A percentile compares a stretch with the other conserved stretches of the same genome.
Conservation (phyloP, 2,797 vertebrate species). For the Lutjanus argentimaculatus region DNA sequence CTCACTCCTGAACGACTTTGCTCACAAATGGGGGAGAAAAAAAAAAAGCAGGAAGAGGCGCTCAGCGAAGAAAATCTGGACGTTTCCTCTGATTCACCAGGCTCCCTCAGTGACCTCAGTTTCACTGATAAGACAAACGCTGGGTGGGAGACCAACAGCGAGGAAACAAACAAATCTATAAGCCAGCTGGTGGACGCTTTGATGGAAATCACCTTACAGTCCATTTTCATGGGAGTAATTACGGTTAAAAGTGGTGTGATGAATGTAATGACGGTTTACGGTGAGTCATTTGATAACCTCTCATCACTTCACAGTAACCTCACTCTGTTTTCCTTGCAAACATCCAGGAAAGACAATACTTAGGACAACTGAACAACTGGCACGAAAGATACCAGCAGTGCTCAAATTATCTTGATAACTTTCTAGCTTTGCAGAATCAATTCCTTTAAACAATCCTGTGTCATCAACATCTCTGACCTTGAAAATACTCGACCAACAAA, state of each 20-base stretch:
- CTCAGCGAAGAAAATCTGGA: not conserved
- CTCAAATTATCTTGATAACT: too few species aligned
- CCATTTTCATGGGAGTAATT: not conserved
- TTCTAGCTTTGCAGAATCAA: too few species aligned
- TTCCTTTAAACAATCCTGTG: too few species aligned
- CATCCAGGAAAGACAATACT: not conserved
- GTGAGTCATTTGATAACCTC: not conserved
- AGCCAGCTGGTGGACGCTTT: not conserved
- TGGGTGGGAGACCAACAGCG: not conserved
- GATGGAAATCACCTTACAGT: not conserved
- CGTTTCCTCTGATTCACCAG: constrained; percentile 45
- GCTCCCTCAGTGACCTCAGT: constrained; percentile 23
- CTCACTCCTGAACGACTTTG: not conserved
- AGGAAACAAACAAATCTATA: not conserved
- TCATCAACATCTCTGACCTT: too few species aligned
- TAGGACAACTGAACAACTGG: too few species aligned
- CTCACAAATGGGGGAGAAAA: not conserved
- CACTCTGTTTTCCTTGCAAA: not conserved
- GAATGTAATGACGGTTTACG: not conserved
- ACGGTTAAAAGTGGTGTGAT: not conserved
- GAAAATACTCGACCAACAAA: too few species aligned
- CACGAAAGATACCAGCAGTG: too few species aligned
- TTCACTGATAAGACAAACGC: constrained; percentile 21
- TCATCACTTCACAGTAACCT: not conserved
- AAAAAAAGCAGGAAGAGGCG: constrained; percentile 47